These are phyloP conservation scores for Bryconaethiops microstoma DNA, from an alignment of 2,797 vertebrate species.

Conservation along the genomic window DNA sequence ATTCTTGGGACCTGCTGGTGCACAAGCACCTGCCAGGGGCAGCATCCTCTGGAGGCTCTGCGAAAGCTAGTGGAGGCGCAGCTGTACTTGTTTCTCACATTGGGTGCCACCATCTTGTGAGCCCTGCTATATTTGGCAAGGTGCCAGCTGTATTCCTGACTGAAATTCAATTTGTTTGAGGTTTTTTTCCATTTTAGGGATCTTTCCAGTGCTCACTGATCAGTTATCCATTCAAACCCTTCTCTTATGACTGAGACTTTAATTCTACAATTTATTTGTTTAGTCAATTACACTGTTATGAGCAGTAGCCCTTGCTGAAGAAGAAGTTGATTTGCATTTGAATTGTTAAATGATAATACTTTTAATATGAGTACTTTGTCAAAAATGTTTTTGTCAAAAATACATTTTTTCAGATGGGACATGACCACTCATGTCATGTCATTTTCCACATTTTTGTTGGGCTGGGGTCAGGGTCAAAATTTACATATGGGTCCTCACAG, in stretches of 20 bases:
- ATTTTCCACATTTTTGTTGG: too few relatives aligned
- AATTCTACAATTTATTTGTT: neutral
- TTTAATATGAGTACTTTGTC: too few relatives aligned
- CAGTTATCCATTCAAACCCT: neutral
- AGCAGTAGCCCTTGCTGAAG: neutral
- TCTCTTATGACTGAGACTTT: neutral
- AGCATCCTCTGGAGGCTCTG: slow-evolving; percentile 58
- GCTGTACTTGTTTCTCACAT: slow-evolving; percentile 72
- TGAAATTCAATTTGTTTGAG: slow-evolving; percentile 47
- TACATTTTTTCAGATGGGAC: too few relatives aligned
- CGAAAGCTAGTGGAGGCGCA: slow-evolving; percentile 66
- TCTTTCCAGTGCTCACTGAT: slow-evolving; percentile 5
- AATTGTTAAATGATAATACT: too few relatives aligned
- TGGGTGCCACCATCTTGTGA: slow-evolving; percentile 55
- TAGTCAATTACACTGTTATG: neutral
- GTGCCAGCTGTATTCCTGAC: slow-evolving; percentile 52
- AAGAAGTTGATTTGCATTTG: too few relatives aligned
- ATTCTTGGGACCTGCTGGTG: slow-evolving; percentile 55
- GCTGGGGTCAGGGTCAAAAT: too few relatives aligned
- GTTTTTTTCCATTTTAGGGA: slow-evolving; percentile 32
- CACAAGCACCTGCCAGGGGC: slow-evolving; percentile 62
- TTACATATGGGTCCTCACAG: too few relatives aligned
- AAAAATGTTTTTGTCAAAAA: too few relatives aligned
- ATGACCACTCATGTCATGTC: too few relatives aligned
- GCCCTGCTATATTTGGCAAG: slow-evolving; percentile 68